Conservation (phyloP, 2,888 invertebrate species). For the Suillia variegata region DNA sequence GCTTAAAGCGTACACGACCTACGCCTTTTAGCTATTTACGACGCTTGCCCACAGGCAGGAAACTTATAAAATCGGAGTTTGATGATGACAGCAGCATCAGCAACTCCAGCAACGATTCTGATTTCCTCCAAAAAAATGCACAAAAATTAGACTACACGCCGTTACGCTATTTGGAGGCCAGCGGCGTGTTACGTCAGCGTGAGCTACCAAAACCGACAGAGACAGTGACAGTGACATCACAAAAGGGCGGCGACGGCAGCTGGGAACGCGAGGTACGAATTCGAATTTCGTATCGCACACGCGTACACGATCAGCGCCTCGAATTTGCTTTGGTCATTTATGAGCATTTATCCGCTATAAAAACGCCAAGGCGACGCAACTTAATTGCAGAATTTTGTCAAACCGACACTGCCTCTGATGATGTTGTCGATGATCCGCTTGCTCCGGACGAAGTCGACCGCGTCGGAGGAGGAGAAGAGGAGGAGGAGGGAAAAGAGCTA, state of each 20-base stretch:
- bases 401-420: constrained; percentile 20
- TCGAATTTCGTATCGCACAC: constrained; percentile 45
- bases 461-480: background rate
- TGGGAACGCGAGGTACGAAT: constrained; percentile 42
- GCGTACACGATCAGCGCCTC: constrained; percentile 39
- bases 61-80: constrained; percentile 16
- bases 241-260: constrained; percentile 11
- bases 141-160: constrained; percentile 28
- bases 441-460: background rate
- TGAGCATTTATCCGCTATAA: constrained; percentile 32
- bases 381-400: constrained; percentile 44
- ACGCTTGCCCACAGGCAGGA: constrained; percentile 27
- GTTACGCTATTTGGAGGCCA: constrained; percentile 37
- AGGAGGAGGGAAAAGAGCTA: background rate
- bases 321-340: constrained; percentile 50
- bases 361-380: constrained; percentile 36
- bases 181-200: constrained; percentile 31
- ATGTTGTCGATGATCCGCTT: constrained; percentile 1
- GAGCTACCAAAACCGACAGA: constrained; percentile 18
- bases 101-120: too few species aligned
- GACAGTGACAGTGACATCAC: background rate
- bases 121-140: too few species aligned
- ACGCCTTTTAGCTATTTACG: constrained; percentile 29
- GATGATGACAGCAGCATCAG: background rate
- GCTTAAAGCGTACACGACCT: constrained; percentile 29